These are phyloP conservation scores for Leptonema lineaticorne DNA, from an alignment of 1,140 invertebrate genomes.

Conservation along the genomic window DNA sequence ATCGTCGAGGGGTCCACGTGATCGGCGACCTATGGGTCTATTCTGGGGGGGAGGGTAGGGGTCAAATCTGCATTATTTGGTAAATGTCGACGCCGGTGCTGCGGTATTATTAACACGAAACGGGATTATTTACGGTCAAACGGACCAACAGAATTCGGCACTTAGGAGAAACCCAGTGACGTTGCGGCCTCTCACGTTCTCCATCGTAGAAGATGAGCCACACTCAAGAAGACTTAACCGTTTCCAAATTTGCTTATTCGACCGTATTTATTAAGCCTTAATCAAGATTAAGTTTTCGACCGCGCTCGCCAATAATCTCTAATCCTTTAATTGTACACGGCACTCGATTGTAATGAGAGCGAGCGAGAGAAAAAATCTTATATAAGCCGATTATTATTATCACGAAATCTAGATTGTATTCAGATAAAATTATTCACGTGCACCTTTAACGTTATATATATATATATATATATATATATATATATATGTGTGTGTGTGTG, in stretches of 20 bases:
- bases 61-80: constrained; percentile 35
- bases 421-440: no score
- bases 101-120: constrained; percentile 29
- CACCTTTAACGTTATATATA: no score
- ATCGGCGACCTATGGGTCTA: no score
- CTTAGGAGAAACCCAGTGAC: constrained; percentile 18
- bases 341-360: no score
- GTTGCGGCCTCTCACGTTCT: no score
- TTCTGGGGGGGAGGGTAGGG: no score
- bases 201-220: neutral
- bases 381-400: no score
- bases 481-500: no score
- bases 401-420: no score
- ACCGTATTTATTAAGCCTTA: neutral
- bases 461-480: no score
- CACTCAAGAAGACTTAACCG: neutral
- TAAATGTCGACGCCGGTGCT: constrained; percentile 22
- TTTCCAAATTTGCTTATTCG: neutral
- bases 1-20: no score
- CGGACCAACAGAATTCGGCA: constrained; percentile 38
- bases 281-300: neutral
- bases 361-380: no score
- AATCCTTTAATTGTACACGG: constrained; percentile 7
- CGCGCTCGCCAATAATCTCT: neutral
- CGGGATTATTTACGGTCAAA: constrained; percentile 41